Evolutionary conservation across 2,797 vertebrate species (phyloP), one percentile per base, ranked within the genome.

Genomic region (Leontopithecus rosalia): DNA sequence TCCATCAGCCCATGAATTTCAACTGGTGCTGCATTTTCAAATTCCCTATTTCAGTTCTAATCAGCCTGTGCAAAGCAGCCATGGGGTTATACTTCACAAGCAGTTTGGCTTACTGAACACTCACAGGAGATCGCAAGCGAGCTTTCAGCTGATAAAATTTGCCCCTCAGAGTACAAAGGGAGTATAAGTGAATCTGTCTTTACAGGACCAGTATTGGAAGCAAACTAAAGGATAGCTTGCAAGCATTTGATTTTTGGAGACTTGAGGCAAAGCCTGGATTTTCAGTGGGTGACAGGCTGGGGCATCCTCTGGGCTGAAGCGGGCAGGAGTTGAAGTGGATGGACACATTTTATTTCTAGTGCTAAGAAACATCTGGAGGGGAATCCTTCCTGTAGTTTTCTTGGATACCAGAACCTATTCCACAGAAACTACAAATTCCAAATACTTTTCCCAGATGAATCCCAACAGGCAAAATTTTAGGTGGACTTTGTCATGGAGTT

Each of bases 121-220:
- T 97, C 97, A 93, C 90, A 90, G 95, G 95, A 97, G 96, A 95
- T 95, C 94, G 52, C 81, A 97, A 97, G 93, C 67, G 48, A 96
- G 90, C 95, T 98, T 96, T 97, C 26, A 95, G 97, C 96, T 98
- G 97, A 97, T 98, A 92, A 98, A 97, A 98, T 97, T 96, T 97
- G 95, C 77, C 87, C n/a, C 96, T 97, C 95, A 87, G 97, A 97
- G 96, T 95, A 97, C 88, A 97, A 98, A 98, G 97, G 92, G 97
- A 91, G 87, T 95, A 26, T 91, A 92, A 97, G 97, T 96, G 97
- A 98, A 87, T 93, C 92, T 86, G 90, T 96, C 84, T 86, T 92
- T 55, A 33, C 30, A 86, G 81, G 24, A 33, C 43, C 50, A 57
- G 55, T 12, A n/a, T 84, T 90, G 77, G 94, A 72, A 81, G 90